Percentiles rank a stretch among this genome's conserved stretches.
phyloP scores from a whole-genome alignment of 2,113 vertebrate species.

The Solea senegalensis region DNA sequence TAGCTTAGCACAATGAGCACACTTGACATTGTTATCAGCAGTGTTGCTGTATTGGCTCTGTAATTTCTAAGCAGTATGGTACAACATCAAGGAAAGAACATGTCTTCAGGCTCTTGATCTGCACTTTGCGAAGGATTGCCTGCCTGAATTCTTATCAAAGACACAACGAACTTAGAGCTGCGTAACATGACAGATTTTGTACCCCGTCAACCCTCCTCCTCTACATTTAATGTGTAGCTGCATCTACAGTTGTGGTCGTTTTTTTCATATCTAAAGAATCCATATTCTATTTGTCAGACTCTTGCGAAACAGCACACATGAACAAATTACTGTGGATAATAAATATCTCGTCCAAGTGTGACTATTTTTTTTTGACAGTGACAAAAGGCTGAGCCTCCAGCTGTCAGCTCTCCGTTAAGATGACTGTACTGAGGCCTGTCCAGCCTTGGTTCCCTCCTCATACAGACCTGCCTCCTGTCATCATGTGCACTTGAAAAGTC shows the following conservation, averaged over 20 bases:
- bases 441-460: constrained; percentile 60
- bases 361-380: constrained; percentile 42
- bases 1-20: constrained; percentile 75
- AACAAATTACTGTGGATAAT: constrained; percentile 38
- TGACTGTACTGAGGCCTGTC: constrained; percentile 46
- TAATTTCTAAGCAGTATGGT: constrained; percentile 75
- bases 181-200: constrained; percentile 75
- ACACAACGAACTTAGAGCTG: constrained; percentile 71
- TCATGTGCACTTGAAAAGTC: constrained; percentile 55
- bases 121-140: constrained; percentile 81
- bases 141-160: constrained; percentile 80
- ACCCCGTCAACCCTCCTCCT: constrained; percentile 21
- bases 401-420: constrained; percentile 52
- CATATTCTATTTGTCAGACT: constrained; percentile 1
- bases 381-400: constrained; percentile 52
- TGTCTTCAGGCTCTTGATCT: constrained; percentile 84
- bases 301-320: constrained; percentile 6
- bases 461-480: constrained; percentile 57
- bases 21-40: constrained; percentile 77
- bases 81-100: constrained; percentile 79
- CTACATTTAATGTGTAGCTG: constrained; percentile 25
- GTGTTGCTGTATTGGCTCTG: constrained; percentile 76
- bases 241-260: constrained; percentile 40
- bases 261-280: constrained; percentile 1
- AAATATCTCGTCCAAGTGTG: constrained; percentile 22